Percentiles rank a stretch among this genome's conserved stretches.
Evolutionary conservation across 64 coral and sea anemone genomes (phyloP).

Genomic region (Pocillopora verrucosa): DNA sequence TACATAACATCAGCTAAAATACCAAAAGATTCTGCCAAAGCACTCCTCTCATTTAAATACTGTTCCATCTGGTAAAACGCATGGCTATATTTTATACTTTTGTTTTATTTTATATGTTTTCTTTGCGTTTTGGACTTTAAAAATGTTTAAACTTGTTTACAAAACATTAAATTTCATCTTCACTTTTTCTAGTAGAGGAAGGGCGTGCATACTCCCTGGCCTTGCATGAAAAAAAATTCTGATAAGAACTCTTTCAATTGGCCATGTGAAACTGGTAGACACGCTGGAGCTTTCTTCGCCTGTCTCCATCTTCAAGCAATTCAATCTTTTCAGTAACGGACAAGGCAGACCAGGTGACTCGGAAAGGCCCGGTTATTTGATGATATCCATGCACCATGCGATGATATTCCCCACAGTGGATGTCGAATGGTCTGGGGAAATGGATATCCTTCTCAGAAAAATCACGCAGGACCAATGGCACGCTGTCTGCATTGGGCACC

Average conservation of each 20-base stretch:
- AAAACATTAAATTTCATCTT: too few species aligned
- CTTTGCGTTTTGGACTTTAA: too few species aligned
- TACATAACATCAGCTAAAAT: too few species aligned
- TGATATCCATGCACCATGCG: background rate
- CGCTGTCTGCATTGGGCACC: background rate
- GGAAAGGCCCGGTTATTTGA: background rate
- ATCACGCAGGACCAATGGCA: background rate
- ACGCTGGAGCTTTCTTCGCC: too few species aligned
- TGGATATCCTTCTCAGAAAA: background rate
- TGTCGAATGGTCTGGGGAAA: background rate
- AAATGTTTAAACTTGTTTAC: too few species aligned
- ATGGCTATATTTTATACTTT: too few species aligned
- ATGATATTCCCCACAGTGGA: background rate
- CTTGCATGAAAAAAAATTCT: background rate
- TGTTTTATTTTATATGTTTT: too few species aligned
- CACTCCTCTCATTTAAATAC: too few species aligned
- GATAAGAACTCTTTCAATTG: background rate
- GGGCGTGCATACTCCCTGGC: too few species aligned
- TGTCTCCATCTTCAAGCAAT: background rate
- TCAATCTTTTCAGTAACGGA: background rate
- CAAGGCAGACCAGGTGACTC: background rate
- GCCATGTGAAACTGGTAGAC: background rate
- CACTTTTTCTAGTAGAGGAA: background rate
- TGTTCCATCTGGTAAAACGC: too few species aligned
- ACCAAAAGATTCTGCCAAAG: too few species aligned